Evolutionary conservation across 2,888 invertebrate genomes (phyloP), one percentile per base, ranked within the genome.

Genomic region (Pemphredon lugubris): DNA sequence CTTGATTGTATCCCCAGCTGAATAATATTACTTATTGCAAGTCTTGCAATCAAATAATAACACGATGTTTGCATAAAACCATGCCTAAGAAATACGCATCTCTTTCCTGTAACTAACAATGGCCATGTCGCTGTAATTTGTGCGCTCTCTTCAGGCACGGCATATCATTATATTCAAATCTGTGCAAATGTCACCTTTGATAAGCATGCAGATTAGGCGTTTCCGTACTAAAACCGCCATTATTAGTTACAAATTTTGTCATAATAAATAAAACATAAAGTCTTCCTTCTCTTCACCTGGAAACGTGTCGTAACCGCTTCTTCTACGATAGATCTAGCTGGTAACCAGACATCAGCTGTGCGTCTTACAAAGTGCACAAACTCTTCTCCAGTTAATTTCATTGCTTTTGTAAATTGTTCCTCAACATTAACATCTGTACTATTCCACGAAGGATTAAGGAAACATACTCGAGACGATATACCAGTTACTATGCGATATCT

Each of bases 381-480:
- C 89, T 98, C 98, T 44, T 91, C 90, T 1, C 96, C 95, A 0
- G 95, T 96, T 65, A 96, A 83, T 11, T 90, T 88, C 92, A 97
- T 93, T 0, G 98, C 99, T 87, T 94, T 92, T 13, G 92, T 83
- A 87, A 98, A 98, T 34, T 93, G 90, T 67, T 92, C 90, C 83
- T 94, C 91, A 0, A 90, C 77, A 72, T 93, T 89, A 0, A 91
- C 75, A 34, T 92, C 90, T 75, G 93, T 92, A 0, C 90, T 90
- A 84, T 95, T 95, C 98, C 98, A 98, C 47, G 93, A 91, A 0
- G 97, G 95, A 90, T 98, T 98, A 5, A 98, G 90, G 59, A 93
- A 90, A 4, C 91, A 91, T 0, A 99, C 95, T 78, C 98, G 91
- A 0, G 93, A 90, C 84, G 96, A 94, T 7, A 98, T 85, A 88